Base-by-base conservation (phyloP, 2,888 invertebrate species). In the Leptopterna dolabrata region DNA sequence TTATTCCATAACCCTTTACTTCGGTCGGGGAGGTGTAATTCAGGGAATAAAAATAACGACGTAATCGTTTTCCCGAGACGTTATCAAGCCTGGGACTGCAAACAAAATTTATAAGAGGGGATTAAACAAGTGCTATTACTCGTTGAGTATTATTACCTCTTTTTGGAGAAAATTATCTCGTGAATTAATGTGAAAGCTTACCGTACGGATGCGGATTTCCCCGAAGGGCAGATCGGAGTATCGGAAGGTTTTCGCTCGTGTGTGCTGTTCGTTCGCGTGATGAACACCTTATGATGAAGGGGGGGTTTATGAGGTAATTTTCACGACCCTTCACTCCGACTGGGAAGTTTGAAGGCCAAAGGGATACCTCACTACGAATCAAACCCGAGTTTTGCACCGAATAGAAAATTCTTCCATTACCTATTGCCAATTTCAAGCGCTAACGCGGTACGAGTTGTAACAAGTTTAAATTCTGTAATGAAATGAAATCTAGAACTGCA, bases 321-420 rank as follows among this genome's bases (percentile, higher is more conserved):
- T 45, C 78, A 78, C 45, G 78, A 78, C 78, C 78, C 45, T 45
- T 78, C 78, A 78, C 43, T 78, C 78, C 45, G 45, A n/a, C 76
- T 1, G 29, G 43, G 19, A 45, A 45, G 27, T 27, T 45, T 24
- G 78, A 78, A 78, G 78, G 78, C 45, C 78, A 45, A 63, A 63
- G 63, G 0, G 63, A 3, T 24, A 63, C 24, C 51, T 9, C 63
- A 36, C 3, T 63, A 2, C 7, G 13, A 6, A 63, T 24, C 9
- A 63, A 27, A 19, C 24, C 24, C 13, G 11, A 63, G 13, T 27
- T 63, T 24, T 24, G 13, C 63, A 27, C 63, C 63, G 24, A 51
- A 51, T n/a, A 51, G 16, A 51, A 11, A 51, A 36, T 4, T 36
- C 36, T 36, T n/a, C 36, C 36, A 36, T 36, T 36, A n/a, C n/a